Conservation (phyloP, 2,888 invertebrate species). For the Spodoptera littoralis region DNA sequence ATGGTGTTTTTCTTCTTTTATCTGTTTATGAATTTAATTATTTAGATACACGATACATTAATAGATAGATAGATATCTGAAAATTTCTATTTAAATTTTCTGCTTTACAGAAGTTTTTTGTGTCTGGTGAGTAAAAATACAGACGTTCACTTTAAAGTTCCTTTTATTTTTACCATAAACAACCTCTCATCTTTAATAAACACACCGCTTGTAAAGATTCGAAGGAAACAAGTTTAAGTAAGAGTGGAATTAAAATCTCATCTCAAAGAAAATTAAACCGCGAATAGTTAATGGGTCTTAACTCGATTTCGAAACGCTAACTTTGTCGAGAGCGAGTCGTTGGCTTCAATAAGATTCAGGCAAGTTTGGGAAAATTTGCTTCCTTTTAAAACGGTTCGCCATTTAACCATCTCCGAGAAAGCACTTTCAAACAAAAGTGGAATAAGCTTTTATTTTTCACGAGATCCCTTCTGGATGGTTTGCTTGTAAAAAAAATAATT, state of each 20-base stretch:
- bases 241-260: conserved; percentile 81
- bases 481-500: conserved; percentile 62
- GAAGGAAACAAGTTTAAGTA: conserved; percentile 66
- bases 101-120: conserved; percentile 31
- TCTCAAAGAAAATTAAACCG: conserved; percentile 82
- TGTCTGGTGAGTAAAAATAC: conserved; percentile 12
- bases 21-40: no score
- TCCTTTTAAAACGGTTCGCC: conserved; percentile 72
- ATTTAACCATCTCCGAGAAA: conserved; percentile 66
- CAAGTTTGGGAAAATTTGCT: conserved; percentile 79
- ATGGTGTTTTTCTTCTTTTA: no score
- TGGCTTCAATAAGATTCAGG: conserved; percentile 81
- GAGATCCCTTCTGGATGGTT: conserved; percentile 56
- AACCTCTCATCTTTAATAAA: conserved; percentile 69
- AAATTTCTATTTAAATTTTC: no score
- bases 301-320: conserved; percentile 83
- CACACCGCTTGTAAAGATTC: conserved; percentile 62
- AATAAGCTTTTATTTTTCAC: conserved; percentile 58
- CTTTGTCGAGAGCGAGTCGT: conserved; percentile 79
- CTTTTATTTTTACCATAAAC: conserved; percentile 54
- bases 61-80: no score
- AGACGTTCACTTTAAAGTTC: conserved; percentile 36
- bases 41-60: no score
- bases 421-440: conserved; percentile 63
- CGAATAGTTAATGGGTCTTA: conserved; percentile 85